Conservation (phyloP, 2,888 invertebrate species). For the Amitus sp. region DNA sequence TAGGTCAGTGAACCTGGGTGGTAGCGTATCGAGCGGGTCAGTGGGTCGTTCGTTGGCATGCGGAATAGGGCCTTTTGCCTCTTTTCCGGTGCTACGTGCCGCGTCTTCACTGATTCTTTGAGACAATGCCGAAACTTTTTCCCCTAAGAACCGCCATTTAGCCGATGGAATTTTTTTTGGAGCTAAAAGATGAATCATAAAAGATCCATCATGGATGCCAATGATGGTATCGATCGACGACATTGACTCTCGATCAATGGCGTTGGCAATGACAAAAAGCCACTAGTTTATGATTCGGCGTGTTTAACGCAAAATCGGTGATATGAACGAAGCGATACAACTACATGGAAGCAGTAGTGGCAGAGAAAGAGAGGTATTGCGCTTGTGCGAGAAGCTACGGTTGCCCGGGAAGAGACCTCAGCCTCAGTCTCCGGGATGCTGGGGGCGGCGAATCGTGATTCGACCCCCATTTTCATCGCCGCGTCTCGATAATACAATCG, state of each 20-base stretch:
- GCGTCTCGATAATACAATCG: conserved; percentile 50
- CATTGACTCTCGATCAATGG: too few species aligned
- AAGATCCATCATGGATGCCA: too few species aligned
- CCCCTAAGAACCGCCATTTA: too few species aligned
- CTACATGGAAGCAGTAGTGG: conserved; percentile 11
- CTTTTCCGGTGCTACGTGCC: too few species aligned
- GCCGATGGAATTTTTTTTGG: too few species aligned
- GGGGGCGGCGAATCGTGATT: conserved; percentile 64
- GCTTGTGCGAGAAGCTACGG: conserved; percentile 63
- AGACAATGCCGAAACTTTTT: conserved; percentile 27
- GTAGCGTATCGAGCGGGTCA: conserved; percentile 69
- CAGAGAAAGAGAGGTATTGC: conserved; percentile 49
- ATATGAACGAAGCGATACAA: conserved; percentile 57
- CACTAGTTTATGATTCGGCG: too few species aligned
- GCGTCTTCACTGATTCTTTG: background rate
- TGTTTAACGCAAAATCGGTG: conserved; percentile 4
- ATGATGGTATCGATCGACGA: too few species aligned
- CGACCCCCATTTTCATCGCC: conserved; percentile 57
- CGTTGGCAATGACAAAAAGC: conserved; percentile 12
- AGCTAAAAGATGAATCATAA: too few species aligned
- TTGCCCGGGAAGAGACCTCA: conserved; percentile 63
- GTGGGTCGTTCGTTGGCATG: conserved; percentile 78
- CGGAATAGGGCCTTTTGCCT: conserved; percentile 59
- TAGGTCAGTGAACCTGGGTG: conserved; percentile 64
- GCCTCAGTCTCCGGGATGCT: conserved; percentile 65